A percentile compares a stretch with the other conserved stretches of the same genome.
Conservation (phyloP, 2,888 invertebrate genomes). For the Conistra vaccinii region DNA sequence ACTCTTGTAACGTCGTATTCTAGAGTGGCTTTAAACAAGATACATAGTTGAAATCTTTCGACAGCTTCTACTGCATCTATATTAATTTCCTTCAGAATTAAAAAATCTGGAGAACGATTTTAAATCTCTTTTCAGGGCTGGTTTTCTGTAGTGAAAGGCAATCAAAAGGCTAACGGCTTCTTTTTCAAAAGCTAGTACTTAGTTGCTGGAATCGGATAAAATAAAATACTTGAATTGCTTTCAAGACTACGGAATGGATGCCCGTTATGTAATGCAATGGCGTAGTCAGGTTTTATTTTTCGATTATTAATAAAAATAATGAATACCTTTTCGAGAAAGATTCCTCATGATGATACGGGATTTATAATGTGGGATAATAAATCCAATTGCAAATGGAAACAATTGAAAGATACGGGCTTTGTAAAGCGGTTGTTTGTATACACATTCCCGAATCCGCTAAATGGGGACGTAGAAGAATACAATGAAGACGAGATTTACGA, state of each 20-base stretch:
- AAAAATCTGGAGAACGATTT: conserved; percentile 50
- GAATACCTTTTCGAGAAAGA: neutral
- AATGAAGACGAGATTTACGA: conserved; percentile 75
- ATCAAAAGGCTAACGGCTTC: conserved; percentile 73
- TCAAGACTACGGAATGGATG: conserved; percentile 51
- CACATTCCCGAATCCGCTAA: conserved; percentile 42
- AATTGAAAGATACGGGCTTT: conserved; percentile 30
- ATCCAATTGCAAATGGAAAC: conserved; percentile 19
- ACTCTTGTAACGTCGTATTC: conserved; percentile 50
- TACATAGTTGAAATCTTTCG: conserved; percentile 27
- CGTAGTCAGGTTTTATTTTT: conserved; percentile 11
- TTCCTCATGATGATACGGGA: neutral
- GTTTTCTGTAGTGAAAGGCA: conserved; percentile 68
- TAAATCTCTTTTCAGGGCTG: conserved; percentile 62
- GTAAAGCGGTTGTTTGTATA: conserved; percentile 47
- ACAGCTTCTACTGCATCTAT: neutral
- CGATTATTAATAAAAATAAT: neutral
- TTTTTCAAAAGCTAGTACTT: conserved; percentile 67
- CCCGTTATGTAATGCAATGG: conserved; percentile 19
- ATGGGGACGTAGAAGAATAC: conserved; percentile 54
- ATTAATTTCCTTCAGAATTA: conserved; percentile 21
- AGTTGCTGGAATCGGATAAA: conserved; percentile 61
- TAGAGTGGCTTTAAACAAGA: conserved; percentile 40
- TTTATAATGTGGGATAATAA: neutral
- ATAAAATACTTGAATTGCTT: conserved; percentile 63